Conservation (phyloP, 1,140 invertebrate genomes). For the Solenopsis fugax region DNA sequence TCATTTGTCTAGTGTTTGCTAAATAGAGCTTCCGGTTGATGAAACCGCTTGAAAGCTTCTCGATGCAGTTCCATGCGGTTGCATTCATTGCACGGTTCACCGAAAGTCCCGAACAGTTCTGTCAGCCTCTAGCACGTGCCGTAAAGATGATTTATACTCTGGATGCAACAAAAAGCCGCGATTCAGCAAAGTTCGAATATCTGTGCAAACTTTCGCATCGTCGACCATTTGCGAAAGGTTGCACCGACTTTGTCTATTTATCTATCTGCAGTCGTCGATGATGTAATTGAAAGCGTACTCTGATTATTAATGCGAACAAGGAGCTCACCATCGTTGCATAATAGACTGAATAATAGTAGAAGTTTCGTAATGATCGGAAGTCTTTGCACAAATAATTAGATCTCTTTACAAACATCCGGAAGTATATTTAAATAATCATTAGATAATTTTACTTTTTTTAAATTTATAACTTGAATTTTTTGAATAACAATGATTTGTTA, state of each 20-base stretch:
- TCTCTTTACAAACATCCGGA: not conserved
- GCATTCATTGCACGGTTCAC: conserved; percentile 31
- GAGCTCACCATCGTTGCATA: not conserved
- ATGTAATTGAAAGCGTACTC: conserved; percentile 22
- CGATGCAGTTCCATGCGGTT: conserved; percentile 55
- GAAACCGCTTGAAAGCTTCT: conserved; percentile 48
- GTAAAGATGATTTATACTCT: not conserved
- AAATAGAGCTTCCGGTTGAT: conserved; percentile 51
- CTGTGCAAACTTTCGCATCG: conserved; percentile 12
- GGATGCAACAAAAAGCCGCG: not conserved
- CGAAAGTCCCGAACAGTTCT: conserved; percentile 17
- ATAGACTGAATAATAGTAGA: not conserved
- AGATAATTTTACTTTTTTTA: not conserved
- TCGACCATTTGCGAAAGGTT: not conserved
- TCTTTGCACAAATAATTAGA: not conserved
- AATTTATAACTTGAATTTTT: not conserved
- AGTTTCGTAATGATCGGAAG: not conserved
- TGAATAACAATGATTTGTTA: not conserved
- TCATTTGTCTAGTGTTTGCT: conserved; percentile 24
- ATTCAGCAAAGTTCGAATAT: conserved; percentile 10
- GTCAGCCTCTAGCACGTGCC: not conserved
- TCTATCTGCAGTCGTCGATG: not conserved
- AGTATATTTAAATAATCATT: not conserved
- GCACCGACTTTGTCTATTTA: conserved; percentile 12
- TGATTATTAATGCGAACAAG: conserved; percentile 38